These are phyloP conservation scores for Rhea americana DNA, from an alignment of 2,113 vertebrate species.

Conservation along the genomic window DNA sequence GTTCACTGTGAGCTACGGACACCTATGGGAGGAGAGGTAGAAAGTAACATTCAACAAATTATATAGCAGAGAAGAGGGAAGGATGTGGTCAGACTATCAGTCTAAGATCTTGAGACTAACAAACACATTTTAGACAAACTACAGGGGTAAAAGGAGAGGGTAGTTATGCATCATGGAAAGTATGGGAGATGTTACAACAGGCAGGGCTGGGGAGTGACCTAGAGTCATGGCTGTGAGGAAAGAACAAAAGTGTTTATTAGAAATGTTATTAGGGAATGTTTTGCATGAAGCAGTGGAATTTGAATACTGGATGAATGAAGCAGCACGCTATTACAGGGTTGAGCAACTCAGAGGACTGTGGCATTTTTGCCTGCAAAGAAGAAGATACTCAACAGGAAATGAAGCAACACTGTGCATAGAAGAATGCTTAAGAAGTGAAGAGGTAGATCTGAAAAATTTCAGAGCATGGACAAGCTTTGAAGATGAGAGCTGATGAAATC, in stretches of 20 bases:
- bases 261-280: neutral
- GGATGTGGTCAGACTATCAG: fast-evolving
- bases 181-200: neutral
- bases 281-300: constrained; percentile 15
- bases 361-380: neutral
- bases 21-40: neutral
- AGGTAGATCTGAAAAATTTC: neutral
- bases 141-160: neutral
- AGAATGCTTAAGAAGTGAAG: neutral
- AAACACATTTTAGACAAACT: neutral
- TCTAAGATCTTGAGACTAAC: neutral
- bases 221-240: constrained; percentile 5
- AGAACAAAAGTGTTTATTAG: constrained; percentile 10
- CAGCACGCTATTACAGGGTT: neutral
- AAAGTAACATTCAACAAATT: neutral
- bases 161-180: neutral
- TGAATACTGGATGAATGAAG: neutral
- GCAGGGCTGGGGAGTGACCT: neutral
- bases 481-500: constrained; percentile 1
- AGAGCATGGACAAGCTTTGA: neutral
- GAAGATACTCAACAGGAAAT: constrained; percentile 10
- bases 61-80: neutral
- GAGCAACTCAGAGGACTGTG: neutral
- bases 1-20: neutral
- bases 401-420: neutral